Percentiles rank a stretch among this genome's conserved stretches.
Conservation (phyloP, 2,113 vertebrate genomes). For the Salvelinus namaycush region DNA sequence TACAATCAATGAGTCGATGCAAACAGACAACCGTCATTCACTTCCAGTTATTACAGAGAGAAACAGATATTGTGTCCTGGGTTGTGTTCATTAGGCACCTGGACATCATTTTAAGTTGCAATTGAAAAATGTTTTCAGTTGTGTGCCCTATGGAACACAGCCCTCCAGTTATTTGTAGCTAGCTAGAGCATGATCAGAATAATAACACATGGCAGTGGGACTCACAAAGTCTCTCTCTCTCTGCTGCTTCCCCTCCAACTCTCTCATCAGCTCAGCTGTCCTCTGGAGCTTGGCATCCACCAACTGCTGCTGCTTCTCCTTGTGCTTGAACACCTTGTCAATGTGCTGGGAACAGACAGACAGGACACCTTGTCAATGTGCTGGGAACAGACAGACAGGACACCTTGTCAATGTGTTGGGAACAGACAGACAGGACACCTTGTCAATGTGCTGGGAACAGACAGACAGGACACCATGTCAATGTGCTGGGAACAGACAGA, state of each 20-base stretch:
- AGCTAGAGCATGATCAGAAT: neutral
- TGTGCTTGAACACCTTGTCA: conserved; percentile 98
- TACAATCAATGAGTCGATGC: too few relatives aligned
- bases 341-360: conserved; percentile 80
- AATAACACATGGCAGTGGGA: conserved; percentile 26
- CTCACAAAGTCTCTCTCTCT: conserved; percentile 94
- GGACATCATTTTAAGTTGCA: too few relatives aligned
- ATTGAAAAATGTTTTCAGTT: too few relatives aligned
- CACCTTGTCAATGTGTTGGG: neutral
- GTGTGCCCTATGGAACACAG: too few relatives aligned
- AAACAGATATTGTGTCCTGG: too few relatives aligned
- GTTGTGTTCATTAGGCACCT: too few relatives aligned
- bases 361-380: neutral
- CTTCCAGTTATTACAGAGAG: too few relatives aligned
- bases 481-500: neutral
- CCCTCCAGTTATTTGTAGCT: too few relatives aligned
- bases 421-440: too few relatives aligned
- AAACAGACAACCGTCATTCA: too few relatives aligned
- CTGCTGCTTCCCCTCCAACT: conserved; percentile 95
- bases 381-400: neutral
- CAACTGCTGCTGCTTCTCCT: conserved; percentile 95
- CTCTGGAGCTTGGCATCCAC: conserved; percentile 96
- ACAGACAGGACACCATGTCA: neutral
- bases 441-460: neutral
- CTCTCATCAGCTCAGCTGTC: conserved; percentile 94